Conservation (phyloP, 2,113 vertebrate genomes). For the Laticauda laticaudata region DNA sequence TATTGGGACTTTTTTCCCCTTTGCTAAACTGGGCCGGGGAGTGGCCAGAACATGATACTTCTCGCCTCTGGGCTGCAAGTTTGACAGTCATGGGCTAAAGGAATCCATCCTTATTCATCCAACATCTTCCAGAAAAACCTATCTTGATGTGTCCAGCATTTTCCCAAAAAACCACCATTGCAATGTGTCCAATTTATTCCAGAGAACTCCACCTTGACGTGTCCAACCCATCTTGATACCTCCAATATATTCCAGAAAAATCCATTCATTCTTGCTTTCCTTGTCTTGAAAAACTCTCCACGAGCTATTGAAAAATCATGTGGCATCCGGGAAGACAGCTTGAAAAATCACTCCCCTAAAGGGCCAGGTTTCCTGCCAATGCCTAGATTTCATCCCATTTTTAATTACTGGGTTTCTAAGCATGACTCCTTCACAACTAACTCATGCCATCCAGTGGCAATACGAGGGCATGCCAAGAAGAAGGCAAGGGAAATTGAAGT, state of each 20-base stretch:
- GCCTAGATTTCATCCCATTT: background rate
- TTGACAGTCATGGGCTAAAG: too few species aligned
- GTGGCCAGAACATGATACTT: too few species aligned
- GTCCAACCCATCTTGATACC: background rate
- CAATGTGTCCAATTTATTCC: background rate
- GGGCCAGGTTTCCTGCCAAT: background rate
- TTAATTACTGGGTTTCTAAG: conserved; percentile 37
- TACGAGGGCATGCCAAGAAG: conserved; percentile 46
- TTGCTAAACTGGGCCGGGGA: too few species aligned
- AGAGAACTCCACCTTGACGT: background rate
- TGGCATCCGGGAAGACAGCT: background rate
- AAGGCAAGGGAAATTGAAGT: background rate
- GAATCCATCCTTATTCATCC: background rate
- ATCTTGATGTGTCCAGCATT: background rate
- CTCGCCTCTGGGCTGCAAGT: too few species aligned
- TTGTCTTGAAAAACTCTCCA: background rate
- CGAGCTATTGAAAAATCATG: too few species aligned
- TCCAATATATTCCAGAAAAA: background rate
- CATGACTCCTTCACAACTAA: conserved; percentile 59
- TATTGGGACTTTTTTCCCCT: too few species aligned
- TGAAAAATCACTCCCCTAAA: background rate
- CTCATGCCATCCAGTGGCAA: conserved; percentile 73
- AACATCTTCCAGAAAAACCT: background rate
- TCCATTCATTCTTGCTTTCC: background rate
- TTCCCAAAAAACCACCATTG: background rate